Percentiles rank a stretch among this genome's conserved stretches.
Conservation (phyloP, 2,113 vertebrate genomes). For the Malurus melanocephalus region DNA sequence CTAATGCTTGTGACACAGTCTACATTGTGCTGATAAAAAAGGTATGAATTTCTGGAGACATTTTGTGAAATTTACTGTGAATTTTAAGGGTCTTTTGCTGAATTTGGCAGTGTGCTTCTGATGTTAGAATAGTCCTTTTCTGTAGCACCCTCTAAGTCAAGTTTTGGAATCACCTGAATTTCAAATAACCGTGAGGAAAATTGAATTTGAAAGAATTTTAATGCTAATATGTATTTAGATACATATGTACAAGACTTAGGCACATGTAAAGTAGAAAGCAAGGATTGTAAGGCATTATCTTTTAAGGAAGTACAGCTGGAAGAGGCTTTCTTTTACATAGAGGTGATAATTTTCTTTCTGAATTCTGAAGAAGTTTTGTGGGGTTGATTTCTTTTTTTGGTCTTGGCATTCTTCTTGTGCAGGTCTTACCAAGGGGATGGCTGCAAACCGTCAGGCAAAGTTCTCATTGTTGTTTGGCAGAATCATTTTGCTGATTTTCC, state of each 20-base stretch:
- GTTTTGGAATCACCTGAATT: not conserved
- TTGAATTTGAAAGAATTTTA: not conserved
- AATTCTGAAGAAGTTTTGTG: not conserved
- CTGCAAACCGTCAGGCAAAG: not conserved
- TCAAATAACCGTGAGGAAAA: not conserved
- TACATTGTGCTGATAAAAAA: not conserved
- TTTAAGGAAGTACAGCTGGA: not conserved
- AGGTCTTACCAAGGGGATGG: not conserved
- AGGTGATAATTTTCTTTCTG: not conserved
- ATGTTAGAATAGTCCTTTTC: not conserved
- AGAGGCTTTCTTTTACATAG: not conserved
- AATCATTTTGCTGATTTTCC: not conserved
- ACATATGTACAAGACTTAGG: not conserved
- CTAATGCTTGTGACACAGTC: not conserved
- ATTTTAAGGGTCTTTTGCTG: not conserved
- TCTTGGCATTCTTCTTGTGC: not conserved
- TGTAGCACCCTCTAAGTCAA: not conserved
- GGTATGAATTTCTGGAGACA: not conserved
- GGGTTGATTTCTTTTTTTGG: no score
- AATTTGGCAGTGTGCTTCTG: not conserved
- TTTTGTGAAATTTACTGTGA: not conserved
- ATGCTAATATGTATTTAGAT: not conserved
- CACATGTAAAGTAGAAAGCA: not conserved
- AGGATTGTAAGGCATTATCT: not conserved
- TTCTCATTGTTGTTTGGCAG: not conserved